These are phyloP conservation scores for Dendronephthya gigantea DNA, from an alignment of 64 coral and sea anemone species.

Conservation along the genomic window DNA sequence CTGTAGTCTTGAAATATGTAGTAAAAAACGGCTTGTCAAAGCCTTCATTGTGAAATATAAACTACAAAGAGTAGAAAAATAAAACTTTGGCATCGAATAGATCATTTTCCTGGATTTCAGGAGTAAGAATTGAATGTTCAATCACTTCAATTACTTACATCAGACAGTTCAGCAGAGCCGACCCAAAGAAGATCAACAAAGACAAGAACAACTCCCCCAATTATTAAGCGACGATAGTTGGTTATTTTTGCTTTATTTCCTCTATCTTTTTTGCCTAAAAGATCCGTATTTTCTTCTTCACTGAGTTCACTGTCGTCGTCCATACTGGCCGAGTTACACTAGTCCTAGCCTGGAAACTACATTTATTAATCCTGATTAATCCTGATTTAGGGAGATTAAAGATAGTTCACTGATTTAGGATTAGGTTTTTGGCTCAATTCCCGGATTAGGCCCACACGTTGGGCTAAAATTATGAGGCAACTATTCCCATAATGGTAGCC, in stretches of 20 bases:
- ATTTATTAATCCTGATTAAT: too few relatives aligned
- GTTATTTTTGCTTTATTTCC: not conserved
- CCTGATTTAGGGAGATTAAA: too few relatives aligned
- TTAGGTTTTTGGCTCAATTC: too few relatives aligned
- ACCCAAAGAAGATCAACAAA: conserved; percentile 89
- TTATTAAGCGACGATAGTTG: conserved; percentile 35
- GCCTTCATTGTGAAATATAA: conserved; percentile 71
- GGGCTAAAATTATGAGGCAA: too few relatives aligned
- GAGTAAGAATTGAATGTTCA: not conserved
- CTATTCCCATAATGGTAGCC: too few relatives aligned
- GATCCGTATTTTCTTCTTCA: not conserved
- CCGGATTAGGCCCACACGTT: too few relatives aligned
- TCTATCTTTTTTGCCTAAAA: not conserved
- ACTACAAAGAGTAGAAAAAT: conserved; percentile 45
- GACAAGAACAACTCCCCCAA: conserved; percentile 55
- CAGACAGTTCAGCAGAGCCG: conserved; percentile 63
- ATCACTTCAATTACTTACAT: conserved; percentile 43
- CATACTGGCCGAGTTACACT: not conserved
- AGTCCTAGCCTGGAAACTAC: too few relatives aligned
- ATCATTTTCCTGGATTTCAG: not conserved
- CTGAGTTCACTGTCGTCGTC: not conserved
- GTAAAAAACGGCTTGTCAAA: conserved; percentile 96
- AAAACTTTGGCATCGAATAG: too few relatives aligned
- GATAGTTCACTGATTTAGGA: too few relatives aligned
- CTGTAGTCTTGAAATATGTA: conserved; percentile 88